Evolutionary conservation across 37 sponge, comb jelly and placozoan species (phyloP).

Genomic region (Halichondria panicea): DNA sequence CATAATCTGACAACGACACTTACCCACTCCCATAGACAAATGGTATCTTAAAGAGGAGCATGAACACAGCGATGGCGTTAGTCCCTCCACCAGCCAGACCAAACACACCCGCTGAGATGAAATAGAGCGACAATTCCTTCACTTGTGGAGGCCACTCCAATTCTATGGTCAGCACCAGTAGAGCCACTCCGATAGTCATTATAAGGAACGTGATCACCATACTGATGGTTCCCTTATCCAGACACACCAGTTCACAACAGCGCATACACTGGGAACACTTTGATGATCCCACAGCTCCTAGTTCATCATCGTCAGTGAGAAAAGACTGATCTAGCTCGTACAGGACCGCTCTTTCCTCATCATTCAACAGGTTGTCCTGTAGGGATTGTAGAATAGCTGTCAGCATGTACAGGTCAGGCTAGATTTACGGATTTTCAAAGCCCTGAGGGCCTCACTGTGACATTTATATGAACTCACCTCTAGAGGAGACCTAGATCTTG

Average conservation of each 20-base stretch:
- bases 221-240: conserved; percentile 38
- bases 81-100: conserved; percentile 69
- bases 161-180: conserved; percentile 21
- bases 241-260: not conserved
- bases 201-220: conserved; percentile 18
- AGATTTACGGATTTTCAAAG: no score
- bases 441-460: no score
- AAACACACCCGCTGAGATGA: conserved; percentile 74
- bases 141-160: not conserved
- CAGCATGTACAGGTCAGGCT: no score
- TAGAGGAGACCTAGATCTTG: no score
- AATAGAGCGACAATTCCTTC: conserved; percentile 26
- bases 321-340: conserved; percentile 15
- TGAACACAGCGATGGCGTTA: conserved; percentile 56
- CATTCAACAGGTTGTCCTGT: conserved; percentile 46
- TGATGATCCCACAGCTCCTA: not conserved
- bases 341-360: conserved; percentile 59
- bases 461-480: no score
- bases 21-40: conserved; percentile 65
- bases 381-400: no score
- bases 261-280: not conserved
- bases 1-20: no score
- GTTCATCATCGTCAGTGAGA: not conserved
- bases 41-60: conserved; percentile 78
- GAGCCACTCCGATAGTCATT: conserved; percentile 21